These are phyloP conservation scores for Xestoiulus laeticollis DNA, from an alignment of 2,888 invertebrate species.

Conservation along the genomic window DNA sequence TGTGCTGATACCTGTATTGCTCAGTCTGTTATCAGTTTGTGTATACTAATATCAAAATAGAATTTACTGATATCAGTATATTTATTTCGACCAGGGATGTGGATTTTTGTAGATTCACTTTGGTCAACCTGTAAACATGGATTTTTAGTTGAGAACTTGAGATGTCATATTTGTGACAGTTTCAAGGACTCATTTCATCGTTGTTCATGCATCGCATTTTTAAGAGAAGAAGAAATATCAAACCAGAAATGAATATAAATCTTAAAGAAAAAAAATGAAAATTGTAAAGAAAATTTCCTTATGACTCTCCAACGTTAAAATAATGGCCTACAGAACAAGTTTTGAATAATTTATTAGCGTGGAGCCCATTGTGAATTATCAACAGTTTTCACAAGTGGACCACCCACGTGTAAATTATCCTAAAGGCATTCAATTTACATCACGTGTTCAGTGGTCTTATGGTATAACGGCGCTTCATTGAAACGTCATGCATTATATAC, in stretches of 20 bases:
- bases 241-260: not conserved
- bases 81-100: too few species aligned
- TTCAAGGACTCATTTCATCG: not conserved
- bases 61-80: too few species aligned
- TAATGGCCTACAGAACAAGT: not conserved
- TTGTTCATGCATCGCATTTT: not conserved
- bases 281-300: not conserved
- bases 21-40: too few species aligned
- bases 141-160: too few species aligned
- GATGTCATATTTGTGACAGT: not conserved
- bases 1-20: too few species aligned
- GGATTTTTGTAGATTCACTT: too few species aligned
- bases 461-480: too few species aligned
- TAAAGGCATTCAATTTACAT: too few species aligned
- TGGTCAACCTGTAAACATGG: too few species aligned
- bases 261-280: not conserved
- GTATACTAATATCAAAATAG: too few species aligned
- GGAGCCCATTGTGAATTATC: not conserved
- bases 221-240: not conserved
- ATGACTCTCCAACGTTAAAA: not conserved
- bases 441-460: too few species aligned
- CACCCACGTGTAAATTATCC: not conserved
- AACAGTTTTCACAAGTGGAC: conserved; percentile 8
- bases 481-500: too few species aligned
- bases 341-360: not conserved